A percentile compares a stretch with the other conserved stretches of the same genome.
Conservation (phyloP, 2,797 vertebrate species). For the Tokudaia tokunoshimensis region DNA sequence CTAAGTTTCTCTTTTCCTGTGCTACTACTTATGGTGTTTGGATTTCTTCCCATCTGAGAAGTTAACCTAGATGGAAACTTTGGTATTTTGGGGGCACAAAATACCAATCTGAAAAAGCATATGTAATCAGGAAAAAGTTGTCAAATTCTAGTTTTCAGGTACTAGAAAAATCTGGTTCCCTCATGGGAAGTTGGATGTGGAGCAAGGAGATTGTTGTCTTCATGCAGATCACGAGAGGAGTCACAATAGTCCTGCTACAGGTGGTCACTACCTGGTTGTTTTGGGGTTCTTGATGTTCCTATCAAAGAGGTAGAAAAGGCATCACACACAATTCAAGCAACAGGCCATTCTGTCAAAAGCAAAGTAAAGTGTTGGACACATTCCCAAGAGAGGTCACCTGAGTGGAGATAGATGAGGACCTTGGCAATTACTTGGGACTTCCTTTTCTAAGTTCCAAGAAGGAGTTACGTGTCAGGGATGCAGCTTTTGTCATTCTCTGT, state of each 20-base stretch:
- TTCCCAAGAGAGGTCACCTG: neutral
- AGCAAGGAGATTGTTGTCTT: neutral
- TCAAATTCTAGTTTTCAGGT: neutral
- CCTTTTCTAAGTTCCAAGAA: neutral
- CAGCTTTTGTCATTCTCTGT: neutral
- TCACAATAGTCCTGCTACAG: neutral
- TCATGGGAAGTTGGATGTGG: neutral
- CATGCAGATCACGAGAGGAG: neutral
- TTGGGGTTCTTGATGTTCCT: neutral
- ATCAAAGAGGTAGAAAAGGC: neutral
- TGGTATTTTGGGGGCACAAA: neutral
- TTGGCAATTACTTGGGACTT: neutral
- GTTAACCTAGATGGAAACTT: constrained; percentile 42
- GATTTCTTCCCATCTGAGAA: constrained; percentile 35
- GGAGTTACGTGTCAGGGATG: neutral
- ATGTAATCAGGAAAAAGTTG: constrained; percentile 13
- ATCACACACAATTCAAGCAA: neutral
- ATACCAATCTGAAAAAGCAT: neutral
- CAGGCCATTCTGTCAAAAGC: neutral
- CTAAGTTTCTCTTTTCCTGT: constrained; percentile 3
- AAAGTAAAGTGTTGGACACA: neutral
- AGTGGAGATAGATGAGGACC: neutral
- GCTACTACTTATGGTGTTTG: constrained; percentile 8
- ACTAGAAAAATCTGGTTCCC: neutral
- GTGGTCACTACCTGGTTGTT: neutral